Base-by-base conservation (phyloP, 30 jellyfish, hydroid and myxozoan species). In the Turritopsis rubra region DNA sequence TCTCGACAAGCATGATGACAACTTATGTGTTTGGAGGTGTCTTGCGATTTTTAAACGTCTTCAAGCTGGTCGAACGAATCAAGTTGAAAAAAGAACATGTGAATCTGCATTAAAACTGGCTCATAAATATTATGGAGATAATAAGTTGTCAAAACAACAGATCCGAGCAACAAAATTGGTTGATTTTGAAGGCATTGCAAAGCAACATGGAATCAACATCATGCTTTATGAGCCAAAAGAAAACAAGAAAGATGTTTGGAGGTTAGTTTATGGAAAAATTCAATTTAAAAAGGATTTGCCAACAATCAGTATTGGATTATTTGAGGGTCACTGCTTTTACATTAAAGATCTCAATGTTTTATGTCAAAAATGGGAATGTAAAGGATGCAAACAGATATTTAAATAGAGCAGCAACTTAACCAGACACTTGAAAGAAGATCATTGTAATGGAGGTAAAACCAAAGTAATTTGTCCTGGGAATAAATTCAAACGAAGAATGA, bases 21-120 rank as follows among this genome's bases (percentile, higher is more conserved):
- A 78, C 31, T 28, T 78, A 13, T 52, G 85, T 23, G 83, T 78
- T 16, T 78, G 85, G 80, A 16, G 85, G 83, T 78, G 85, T 29
- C 26, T 78, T 1, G 85, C 80, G 16, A 78, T 78, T 21, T 78
- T 3, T 29, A 29, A 29, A 23, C 25, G 84, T 18, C 18, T 20
- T 9, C 81, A 78, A 52, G 26, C 7, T 18, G 41, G 80, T 8
- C 16, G 80, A 78, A 78, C 84, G 52, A 24, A 29, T 1, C 5
- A 78, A 52, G 80, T 8, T 22, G 8, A 31, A 5, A 41, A 41
- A 41, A 13, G 60, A 41, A 41, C n/a, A n/a, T n/a, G n/a, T n/a
- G n/a, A n/a, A n/a, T n/a, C n/a, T n/a, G 60, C 60, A 5, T 13
- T 41, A 5, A 41, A 13, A 41, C 13, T 41, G 60, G 60, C 60